Evolutionary conservation across 1,140 invertebrate genomes (phyloP).

Genomic region (Lasioglossum albipes): DNA sequence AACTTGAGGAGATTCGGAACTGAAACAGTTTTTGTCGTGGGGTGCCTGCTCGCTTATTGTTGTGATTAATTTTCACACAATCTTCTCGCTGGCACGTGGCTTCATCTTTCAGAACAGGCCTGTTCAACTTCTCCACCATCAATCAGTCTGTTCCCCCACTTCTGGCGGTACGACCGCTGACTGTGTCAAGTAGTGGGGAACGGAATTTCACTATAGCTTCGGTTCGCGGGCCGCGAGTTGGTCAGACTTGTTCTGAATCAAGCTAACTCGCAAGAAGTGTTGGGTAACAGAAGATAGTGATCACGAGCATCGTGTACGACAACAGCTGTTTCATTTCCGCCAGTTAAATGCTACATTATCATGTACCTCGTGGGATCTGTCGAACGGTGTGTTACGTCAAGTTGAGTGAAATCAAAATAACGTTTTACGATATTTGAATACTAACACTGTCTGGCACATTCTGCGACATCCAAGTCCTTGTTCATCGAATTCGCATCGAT

Average conservation of each 20-base stretch:
- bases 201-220: too few relatives aligned
- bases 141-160: too few relatives aligned
- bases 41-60: background rate
- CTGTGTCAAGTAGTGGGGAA: too few relatives aligned
- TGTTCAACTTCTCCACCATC: too few relatives aligned
- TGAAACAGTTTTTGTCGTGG: constrained; percentile 5
- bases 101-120: too few relatives aligned
- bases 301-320: background rate
- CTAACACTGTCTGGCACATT: background rate
- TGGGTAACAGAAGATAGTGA: too few relatives aligned
- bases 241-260: too few relatives aligned
- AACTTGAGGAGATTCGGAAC: background rate
- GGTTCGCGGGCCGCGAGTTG: too few relatives aligned
- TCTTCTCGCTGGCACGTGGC: too few relatives aligned
- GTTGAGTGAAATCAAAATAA: background rate
- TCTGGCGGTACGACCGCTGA: too few relatives aligned
- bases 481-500: constrained; percentile 23
- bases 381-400: background rate
- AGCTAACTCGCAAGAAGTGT: too few relatives aligned
- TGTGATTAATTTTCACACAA: background rate
- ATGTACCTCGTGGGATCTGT: constrained; percentile 1
- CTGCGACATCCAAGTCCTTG: constrained; percentile 1
- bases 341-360: background rate
- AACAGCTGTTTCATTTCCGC: background rate
- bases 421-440: background rate